Evolutionary conservation across 2,113 vertebrate species (phyloP).

Genomic region (Silurus asotus): DNA sequence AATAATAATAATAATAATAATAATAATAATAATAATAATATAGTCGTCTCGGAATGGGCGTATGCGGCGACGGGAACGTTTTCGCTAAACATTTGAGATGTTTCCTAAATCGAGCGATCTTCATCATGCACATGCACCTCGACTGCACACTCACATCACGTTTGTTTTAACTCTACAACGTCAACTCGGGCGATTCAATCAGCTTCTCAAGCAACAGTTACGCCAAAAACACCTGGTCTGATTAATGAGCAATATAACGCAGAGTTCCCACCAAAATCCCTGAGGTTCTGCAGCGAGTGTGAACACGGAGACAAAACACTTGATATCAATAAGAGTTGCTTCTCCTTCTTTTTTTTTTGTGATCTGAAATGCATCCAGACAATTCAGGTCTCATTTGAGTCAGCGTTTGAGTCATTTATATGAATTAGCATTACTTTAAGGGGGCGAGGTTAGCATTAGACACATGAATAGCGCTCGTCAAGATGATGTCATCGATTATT

Average conservation of each 20-base stretch:
- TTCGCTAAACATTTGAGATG: background rate
- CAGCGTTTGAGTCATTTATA: background rate
- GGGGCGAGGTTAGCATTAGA: background rate
- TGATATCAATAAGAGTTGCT: too few relatives aligned
- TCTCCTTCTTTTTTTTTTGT: too few relatives aligned
- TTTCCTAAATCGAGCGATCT: background rate
- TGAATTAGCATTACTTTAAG: background rate
- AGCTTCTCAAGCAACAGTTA: constrained; percentile 5
- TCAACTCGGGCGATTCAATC: background rate
- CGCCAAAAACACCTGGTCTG: background rate
- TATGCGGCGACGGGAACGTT: background rate
- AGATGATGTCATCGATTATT: background rate
- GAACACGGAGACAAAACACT: too few relatives aligned
- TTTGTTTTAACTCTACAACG: too few relatives aligned
- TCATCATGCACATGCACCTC: background rate
- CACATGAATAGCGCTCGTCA: background rate
- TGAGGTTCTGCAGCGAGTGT: too few relatives aligned
- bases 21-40: constrained; percentile 32
- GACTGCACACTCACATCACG: background rate
- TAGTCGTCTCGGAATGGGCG: background rate
- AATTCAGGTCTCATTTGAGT: background rate
- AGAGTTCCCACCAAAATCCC: background rate
- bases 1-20: constrained; percentile 47
- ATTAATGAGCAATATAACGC: background rate
- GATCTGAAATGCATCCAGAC: background rate